Base-by-base conservation (phyloP, 2,797 vertebrate species). In the Microhierax caerulescens region DNA sequence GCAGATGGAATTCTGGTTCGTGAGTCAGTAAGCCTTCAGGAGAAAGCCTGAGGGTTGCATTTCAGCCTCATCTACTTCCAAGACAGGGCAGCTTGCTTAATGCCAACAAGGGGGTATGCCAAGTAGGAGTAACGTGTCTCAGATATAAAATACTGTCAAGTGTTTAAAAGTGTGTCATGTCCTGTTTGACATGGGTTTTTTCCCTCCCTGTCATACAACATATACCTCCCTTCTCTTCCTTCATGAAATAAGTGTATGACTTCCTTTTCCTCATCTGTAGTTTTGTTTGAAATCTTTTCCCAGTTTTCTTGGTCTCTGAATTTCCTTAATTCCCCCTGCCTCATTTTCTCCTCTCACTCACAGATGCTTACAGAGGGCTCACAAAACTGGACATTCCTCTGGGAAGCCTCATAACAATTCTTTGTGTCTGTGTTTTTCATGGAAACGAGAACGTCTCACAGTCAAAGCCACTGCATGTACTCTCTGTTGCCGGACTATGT, bases 361-460 rank as follows among this genome's bases (percentile, higher is more conserved):
- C 34, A 36, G n/a, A 13, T 18, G 48, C 83, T 84, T 59, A 25
- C 2, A 3, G 20, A 20, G 63, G n/a, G 32, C 50, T 56, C 34
- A 14, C 39, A 50, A 30, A 43, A 39, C 13, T 2, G 39, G 45
- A 8, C 7, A 0, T 54, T 73, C 36, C 45, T 78, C 25, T 23
- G 47, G 36, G 41, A 73, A 86, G 51, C 67, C 51, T 54, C 2
- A 0, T 17, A 48, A 54, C 32, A 12, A 7, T n/a, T 67, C 50
- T n/a, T 41, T 8, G 30, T 8, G 25, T 24, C 45, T n/a, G n/a
- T 13, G 43, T 24, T 82, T 64, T 92, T 27, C 11, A 3, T 3
- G 34, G 61, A 63, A 76, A 45, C 2, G 1, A 16, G 14, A 7
- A 6, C 22, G 28, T 45, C 12, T 7, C 2, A 3, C 0, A 1